Conservation (phyloP, 2,113 vertebrate genomes). For the Callospermophilus lateralis region DNA sequence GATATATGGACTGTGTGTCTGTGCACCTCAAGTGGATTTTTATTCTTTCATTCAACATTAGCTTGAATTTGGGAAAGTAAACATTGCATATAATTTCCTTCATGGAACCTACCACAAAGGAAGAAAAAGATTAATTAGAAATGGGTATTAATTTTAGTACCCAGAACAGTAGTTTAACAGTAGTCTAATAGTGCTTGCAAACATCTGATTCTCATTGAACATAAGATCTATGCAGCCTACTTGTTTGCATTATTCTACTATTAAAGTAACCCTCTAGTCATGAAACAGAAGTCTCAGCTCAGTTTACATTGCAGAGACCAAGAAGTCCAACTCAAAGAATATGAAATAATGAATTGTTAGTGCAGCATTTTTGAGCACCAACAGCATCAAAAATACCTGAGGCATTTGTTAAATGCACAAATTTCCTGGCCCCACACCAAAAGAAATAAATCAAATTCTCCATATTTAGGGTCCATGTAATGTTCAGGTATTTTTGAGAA, state of each 20-base stretch:
- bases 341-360: background rate
- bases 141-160: conserved; percentile 4
- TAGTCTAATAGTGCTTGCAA: background rate
- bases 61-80: conserved; percentile 36
- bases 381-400: background rate
- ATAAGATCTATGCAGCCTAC: background rate
- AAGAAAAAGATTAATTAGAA: background rate
- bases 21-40: background rate
- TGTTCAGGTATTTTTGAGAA: background rate
- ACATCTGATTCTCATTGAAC: conserved; percentile 18
- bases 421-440: background rate
- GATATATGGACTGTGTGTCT: background rate
- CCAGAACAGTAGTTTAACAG: background rate
- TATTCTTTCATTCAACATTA: conserved; percentile 40
- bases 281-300: conserved; percentile 41
- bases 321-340: background rate
- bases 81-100: background rate
- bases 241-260: background rate
- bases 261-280: background rate
- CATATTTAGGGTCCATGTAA: background rate
- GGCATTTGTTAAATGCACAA: conserved; percentile 3
- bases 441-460: conserved; percentile 20
- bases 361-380: background rate
- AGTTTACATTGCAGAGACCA: background rate
- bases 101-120: conserved; percentile 22